phyloP scores from a whole-genome alignment of 2,888 invertebrate species.

The Trissonchulus sp. region DNA sequence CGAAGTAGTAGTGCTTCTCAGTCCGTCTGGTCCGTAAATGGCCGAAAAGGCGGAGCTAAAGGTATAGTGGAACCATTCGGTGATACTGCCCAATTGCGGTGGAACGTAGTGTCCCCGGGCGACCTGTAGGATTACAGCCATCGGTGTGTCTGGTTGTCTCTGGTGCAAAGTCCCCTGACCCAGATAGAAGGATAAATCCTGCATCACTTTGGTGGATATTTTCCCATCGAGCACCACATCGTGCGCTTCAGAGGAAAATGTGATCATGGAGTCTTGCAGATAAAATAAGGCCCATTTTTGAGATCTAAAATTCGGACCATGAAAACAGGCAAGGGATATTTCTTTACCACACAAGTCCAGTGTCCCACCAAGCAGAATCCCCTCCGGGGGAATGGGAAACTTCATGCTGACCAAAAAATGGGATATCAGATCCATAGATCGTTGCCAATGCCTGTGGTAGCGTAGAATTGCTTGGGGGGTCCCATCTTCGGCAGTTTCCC shows the following conservation, averaged over 20 bases:
- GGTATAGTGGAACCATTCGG: conserved; percentile 95
- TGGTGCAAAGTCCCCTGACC: conserved; percentile 62
- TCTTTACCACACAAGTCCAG: conserved; percentile 65
- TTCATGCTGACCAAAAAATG: conserved; percentile 68
- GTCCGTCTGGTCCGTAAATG: conserved; percentile 10
- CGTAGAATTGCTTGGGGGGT: conserved; percentile 44
- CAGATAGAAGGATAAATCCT: conserved; percentile 79
- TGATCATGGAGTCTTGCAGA: conserved; percentile 81
- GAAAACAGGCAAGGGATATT: conserved; percentile 90
- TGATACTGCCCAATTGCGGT: conserved; percentile 84
- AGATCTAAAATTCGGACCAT: conserved; percentile 90
- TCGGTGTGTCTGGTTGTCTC: conserved; percentile 66
- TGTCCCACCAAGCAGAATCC: conserved; percentile 77
- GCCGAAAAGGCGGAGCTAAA: conserved; percentile 62
- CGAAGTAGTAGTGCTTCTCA: background rate
- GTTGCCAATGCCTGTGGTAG: conserved; percentile 92
- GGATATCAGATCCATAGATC: conserved; percentile 71
- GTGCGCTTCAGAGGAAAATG: conserved; percentile 86
- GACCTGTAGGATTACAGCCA: conserved; percentile 88
- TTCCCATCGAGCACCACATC: conserved; percentile 57
- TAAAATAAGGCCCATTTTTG: conserved; percentile 95
- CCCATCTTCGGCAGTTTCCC: conserved; percentile 11
- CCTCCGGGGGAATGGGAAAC: conserved; percentile 57
- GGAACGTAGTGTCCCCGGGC: conserved; percentile 85
- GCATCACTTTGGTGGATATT: conserved; percentile 65